Base-by-base conservation (phyloP, 2,797 vertebrate genomes). In the Antrozous pallidus region DNA sequence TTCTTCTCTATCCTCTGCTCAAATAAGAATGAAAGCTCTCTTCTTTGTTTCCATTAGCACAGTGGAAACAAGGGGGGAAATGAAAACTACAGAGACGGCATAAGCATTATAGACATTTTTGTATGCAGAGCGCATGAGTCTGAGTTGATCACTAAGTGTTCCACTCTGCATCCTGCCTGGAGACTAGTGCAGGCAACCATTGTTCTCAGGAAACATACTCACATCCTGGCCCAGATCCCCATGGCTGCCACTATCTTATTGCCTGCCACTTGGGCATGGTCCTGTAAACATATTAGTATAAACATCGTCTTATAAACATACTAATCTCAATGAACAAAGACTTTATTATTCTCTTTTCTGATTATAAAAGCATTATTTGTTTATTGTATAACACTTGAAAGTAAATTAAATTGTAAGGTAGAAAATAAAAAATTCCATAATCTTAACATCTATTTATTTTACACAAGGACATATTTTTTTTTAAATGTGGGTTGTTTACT, bases 361-460 rank as follows among this genome's bases (percentile, higher is more conserved):
- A 79, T 40, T n/a, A 70, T n/a, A 79, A 78, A 73, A 82, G 10
- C 0, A 49, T 8, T 78, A 13, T 73, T 77, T n/a, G 10, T 71
- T 90, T 86, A 78, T 85, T 78, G 42, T 65, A 26, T 82, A 80
- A 70, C 36, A 84, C 18, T 94, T 88, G 87, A 42, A 80, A 77
- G 61, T 58, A 80, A 18, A 33, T 89, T 58, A 71, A 86, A 90
- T 61, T 38, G 28, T 70, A 83, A 83, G n/a, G n/a, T 80, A 73
- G 20, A 78, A 28, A 67, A 73, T 77, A 33, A 26, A 89, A 95
- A 86, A 87, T 78, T 22, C 69, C 40, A 33, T 63, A 54, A 87
- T 87, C n/a, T 95, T 5, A 86, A 16, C 13, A 47, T 58, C n/a
- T 71, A 20, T 63, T 95, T 83, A 84, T 65, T 92, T 92, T 51